Evolutionary conservation across 1,140 invertebrate genomes (phyloP), one percentile per base, ranked within the genome.

Genomic region (Nasonia giraulti): DNA sequence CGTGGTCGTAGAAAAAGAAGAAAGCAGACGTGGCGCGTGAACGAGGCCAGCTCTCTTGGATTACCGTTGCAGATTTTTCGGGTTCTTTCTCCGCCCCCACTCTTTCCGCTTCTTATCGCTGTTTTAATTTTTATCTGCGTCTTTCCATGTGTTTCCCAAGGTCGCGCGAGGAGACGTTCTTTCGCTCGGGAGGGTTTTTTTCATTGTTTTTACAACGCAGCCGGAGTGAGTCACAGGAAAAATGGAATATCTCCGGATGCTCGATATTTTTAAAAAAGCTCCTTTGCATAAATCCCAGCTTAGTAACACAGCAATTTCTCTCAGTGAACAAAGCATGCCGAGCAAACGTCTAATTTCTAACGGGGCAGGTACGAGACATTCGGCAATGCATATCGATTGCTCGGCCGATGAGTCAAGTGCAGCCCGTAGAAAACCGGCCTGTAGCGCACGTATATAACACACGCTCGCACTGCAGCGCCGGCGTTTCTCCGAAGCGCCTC

Each of bases 21-120:
- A 76, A 47, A 76, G 74, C 74, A 47, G 74, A 40, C 76, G 40
- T 33, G 40, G 76, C 40, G 6, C 23, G 76, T 23, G 76, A 78
- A 78, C 76, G 76, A 78, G 76, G 76, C 44, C 76, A 78, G 5
- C 47, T 50, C 47, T 50, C 76, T 47, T 17, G 76, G 76, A 78
- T 55, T 31, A 78, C 76, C 76, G 47, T 31, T 47, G 76, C 47
- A 78, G 23, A 47, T 78, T 78, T 78, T 44, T 40, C n/a, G n/a
- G 44, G n/a, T 78, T 37, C 47, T 27, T n/a, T 78, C 23, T 23
- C 47, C 23, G 27, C 40, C 2, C 44, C 17, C 2, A 2, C 27
- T 27, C 47, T 31, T 23, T 27, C 8, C 44, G 23, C 47, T 47
- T 78, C 76, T 78, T 55, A 31, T 78, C 47, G 23, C 6, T 47